Base-by-base conservation (phyloP, 2,797 vertebrate species). In the Delichon dasypus region DNA sequence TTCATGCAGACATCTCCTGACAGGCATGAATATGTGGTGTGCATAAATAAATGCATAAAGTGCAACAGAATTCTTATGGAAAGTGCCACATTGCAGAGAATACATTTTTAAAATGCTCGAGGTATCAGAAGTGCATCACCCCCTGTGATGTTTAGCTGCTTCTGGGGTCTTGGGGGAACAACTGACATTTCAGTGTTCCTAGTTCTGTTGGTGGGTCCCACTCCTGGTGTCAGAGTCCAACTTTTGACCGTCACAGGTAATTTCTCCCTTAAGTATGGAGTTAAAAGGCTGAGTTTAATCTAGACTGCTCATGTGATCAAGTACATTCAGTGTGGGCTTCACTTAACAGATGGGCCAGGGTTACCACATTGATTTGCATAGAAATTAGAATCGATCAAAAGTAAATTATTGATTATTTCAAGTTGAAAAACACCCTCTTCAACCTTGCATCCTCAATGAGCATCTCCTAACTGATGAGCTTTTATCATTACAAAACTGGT, bases 301-400 rank as follows among this genome's bases (percentile, higher is more conserved):
- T 29, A 64, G 60, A n/a, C 36, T 76, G 10, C 44, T 94, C 2
- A 0, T 54, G 34, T 58, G 74, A 91, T 68, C 32, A 17, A 47
- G 64, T 84, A 74, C 79, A 67, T 91, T 84, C 67, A 21, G 42
- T 6, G 51, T 82, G 67, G 60, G 26, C 55, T 82, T 88, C 70
- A 48, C 74, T 60, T 71, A 90, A 81, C 48, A 73, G 64, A 82
- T 79, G 67, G 60, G 50, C 42, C 22, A 50, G 53, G 66, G 73
- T 81, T 76, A 45, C 2, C 4, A 54, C 74, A 82, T 88, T 54
- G 70, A 90, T 93, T 94, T 93, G 76, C 77, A 90, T 78, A 73
- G 79, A 86, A 95, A 94, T 89, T 88, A 93, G 71, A 79, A 91
- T 82, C 77, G 88, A 95, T 89, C 78, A 67, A 34, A 91, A 68